These are phyloP conservation scores for Ladona fulva DNA, from an alignment of 1,140 invertebrate species.

Conservation along the genomic window DNA sequence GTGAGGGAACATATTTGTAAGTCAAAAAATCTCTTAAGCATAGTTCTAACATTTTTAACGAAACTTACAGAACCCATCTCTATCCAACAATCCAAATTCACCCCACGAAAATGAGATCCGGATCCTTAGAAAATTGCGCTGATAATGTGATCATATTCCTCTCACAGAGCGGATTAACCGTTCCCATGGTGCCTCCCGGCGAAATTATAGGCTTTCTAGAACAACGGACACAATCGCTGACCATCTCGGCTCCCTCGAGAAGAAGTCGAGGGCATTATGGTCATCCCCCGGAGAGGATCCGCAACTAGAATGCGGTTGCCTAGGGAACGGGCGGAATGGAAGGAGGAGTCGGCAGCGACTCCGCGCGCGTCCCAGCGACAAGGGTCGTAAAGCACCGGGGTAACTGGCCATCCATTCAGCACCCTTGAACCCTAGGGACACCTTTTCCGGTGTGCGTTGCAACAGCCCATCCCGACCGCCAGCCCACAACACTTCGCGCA, in stretches of 20 bases:
- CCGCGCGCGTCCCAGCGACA: neutral
- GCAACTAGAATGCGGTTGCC: neutral
- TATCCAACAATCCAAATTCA: too few relatives aligned
- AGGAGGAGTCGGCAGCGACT: neutral
- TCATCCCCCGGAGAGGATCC: neutral
- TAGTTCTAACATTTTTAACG: too few relatives aligned
- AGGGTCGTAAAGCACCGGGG: neutral
- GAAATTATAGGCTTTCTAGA: neutral
- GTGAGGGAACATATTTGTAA: too few relatives aligned
- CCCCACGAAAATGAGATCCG: too few relatives aligned
- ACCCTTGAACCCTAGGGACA: neutral
- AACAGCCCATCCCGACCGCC: neutral
- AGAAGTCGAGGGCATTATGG: neutral
- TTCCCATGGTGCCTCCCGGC: neutral
- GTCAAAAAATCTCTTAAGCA: too few relatives aligned
- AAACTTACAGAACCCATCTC: too few relatives aligned
- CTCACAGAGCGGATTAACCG: too few relatives aligned
- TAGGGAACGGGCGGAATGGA: neutral
- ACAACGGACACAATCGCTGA: neutral
- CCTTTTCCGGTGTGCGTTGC: conserved; percentile 1
- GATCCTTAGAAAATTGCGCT: too few relatives aligned
- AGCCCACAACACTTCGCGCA: neutral
- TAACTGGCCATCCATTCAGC: conserved; percentile 8
- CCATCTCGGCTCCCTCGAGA: neutral
- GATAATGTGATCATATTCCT: too few relatives aligned